phyloP scores from a whole-genome alignment of 2,888 invertebrate species.

The Dynastes tityus region DNA sequence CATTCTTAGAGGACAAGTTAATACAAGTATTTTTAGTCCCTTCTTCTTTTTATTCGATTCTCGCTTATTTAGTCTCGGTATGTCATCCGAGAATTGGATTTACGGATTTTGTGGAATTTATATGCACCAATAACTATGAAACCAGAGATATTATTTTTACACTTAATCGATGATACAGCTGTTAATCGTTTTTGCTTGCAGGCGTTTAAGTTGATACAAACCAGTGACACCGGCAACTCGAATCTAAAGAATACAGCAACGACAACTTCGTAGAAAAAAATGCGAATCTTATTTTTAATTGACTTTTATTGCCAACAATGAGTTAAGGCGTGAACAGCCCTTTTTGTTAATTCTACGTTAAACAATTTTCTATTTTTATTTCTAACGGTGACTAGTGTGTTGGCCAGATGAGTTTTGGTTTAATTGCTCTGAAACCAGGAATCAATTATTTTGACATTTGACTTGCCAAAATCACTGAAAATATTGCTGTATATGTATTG shows the following conservation, averaged over 20 bases:
- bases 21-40: conserved; percentile 25
- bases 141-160: conserved; percentile 43
- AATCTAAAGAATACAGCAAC: background rate
- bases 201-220: background rate
- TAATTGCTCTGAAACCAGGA: too few relatives aligned
- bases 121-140: conserved; percentile 46
- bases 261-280: conserved; percentile 1
- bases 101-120: conserved; percentile 48
- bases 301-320: conserved; percentile 11
- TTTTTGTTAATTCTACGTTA: background rate
- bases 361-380: too few relatives aligned
- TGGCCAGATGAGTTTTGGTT: too few relatives aligned
- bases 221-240: background rate
- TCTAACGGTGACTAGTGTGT: too few relatives aligned
- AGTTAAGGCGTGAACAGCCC: conserved; percentile 49
- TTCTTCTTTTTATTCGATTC: conserved; percentile 3
- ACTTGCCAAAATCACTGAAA: too few relatives aligned
- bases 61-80: conserved; percentile 33
- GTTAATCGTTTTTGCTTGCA: conserved; percentile 33
- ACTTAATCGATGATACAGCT: conserved; percentile 48
- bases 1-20: conserved; percentile 28
- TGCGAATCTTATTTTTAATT: conserved; percentile 11
- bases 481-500: too few relatives aligned
- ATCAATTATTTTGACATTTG: too few relatives aligned
- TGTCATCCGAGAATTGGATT: conserved; percentile 29